Evolutionary conservation across 2,888 invertebrate species (phyloP).

Genomic region (Noctua pronuba): DNA sequence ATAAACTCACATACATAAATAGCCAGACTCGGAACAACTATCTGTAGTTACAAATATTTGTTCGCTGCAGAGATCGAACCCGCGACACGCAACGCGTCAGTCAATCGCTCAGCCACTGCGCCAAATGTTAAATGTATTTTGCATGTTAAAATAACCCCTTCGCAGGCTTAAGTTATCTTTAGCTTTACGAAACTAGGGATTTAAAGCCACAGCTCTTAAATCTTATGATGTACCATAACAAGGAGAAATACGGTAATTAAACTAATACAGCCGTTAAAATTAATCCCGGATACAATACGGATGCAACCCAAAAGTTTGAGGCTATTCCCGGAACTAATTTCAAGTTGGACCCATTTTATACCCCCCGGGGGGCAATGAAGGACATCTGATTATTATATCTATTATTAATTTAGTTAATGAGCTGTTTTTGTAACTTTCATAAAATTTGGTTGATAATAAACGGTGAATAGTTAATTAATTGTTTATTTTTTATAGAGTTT

Average conservation of each 20-base stretch:
- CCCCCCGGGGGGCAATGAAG: constrained; percentile 73
- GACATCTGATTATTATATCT: constrained; percentile 66
- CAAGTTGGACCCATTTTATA: constrained; percentile 73
- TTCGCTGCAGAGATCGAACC: not conserved
- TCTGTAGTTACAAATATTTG: not conserved
- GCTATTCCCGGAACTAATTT: constrained; percentile 80
- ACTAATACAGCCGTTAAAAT: constrained; percentile 71
- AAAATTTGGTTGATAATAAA: constrained; percentile 14
- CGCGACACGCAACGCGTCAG: not conserved
- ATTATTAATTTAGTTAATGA: constrained; percentile 58
- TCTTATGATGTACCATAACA: constrained; percentile 39
- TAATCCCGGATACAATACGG: constrained; percentile 73
- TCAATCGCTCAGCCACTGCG: not conserved
- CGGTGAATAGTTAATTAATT: not conserved
- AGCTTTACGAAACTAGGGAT: not conserved
- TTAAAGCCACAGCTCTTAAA: constrained; percentile 35
- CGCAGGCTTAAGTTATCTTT: constrained; percentile 15
- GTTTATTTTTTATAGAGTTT: not conserved
- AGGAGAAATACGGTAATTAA: constrained; percentile 51
- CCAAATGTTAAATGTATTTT: not conserved
- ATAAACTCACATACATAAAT: not conserved
- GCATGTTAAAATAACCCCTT: constrained; percentile 19
- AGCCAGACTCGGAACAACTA: not conserved
- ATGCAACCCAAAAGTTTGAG: constrained; percentile 80
- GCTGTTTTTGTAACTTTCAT: constrained; percentile 31